phyloP scores from a whole-genome alignment of 2,888 invertebrate genomes.

The Myopa tessellatipennis region DNA sequence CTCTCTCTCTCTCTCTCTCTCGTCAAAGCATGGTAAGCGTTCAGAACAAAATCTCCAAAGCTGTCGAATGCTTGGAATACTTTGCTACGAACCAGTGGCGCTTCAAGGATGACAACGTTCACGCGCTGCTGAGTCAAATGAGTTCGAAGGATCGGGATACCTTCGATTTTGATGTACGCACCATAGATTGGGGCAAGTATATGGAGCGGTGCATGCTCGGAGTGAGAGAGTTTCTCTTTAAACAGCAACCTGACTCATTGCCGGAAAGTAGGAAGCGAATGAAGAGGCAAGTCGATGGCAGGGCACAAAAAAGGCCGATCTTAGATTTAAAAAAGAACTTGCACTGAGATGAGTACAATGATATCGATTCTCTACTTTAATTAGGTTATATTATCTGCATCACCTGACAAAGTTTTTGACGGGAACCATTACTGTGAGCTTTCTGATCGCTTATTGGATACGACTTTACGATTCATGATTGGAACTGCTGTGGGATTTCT shows the following conservation, averaged over 20 bases:
- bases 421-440: slow-evolving; percentile 82
- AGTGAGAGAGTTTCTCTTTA: slow-evolving; percentile 90
- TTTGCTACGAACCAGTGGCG: slow-evolving; percentile 94
- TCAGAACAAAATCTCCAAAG: slow-evolving; percentile 87
- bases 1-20: background rate
- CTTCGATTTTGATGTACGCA: slow-evolving; percentile 88
- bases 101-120: slow-evolving; percentile 87
- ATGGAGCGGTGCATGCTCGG: slow-evolving; percentile 92
- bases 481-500: no score
- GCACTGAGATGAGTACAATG: background rate
- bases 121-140: slow-evolving; percentile 74
- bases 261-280: slow-evolving; percentile 82
- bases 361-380: background rate
- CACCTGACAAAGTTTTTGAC: slow-evolving; percentile 77
- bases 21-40: slow-evolving; percentile 83
- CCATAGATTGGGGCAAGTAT: slow-evolving; percentile 91
- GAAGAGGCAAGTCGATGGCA: slow-evolving; percentile 71
- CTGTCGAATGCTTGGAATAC: slow-evolving; percentile 88
- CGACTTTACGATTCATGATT: background rate
- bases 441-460: slow-evolving; percentile 71
- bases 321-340: no score
- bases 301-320: background rate
- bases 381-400: slow-evolving; percentile 81
- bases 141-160: slow-evolving; percentile 77
- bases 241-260: slow-evolving; percentile 86